Evolutionary conservation across 1,140 invertebrate genomes (phyloP).

Genomic region (Drosophila quadrilineata): DNA sequence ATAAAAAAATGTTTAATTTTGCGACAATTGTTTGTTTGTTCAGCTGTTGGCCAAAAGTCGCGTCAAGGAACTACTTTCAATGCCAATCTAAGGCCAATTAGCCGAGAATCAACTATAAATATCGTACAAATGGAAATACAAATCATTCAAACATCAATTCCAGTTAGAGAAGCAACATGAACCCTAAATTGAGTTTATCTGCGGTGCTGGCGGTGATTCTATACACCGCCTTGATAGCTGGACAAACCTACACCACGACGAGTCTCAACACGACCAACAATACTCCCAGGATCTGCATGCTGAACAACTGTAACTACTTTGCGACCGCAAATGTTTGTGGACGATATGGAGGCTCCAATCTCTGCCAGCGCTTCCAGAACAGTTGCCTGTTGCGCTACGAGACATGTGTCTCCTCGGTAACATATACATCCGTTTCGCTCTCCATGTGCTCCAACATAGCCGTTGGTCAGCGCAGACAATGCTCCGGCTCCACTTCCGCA

Average conservation of each 20-base stretch:
- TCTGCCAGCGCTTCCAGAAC: conserved; percentile 56
- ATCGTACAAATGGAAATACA: background rate
- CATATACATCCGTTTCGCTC: conserved; percentile 32
- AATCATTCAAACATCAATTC: background rate
- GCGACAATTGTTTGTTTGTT: conserved; percentile 8
- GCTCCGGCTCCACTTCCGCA: conserved; percentile 16
- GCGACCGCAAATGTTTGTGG: conserved; percentile 40
- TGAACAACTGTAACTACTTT: conserved; percentile 29
- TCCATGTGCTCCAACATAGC: conserved; percentile 39
- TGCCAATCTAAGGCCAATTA: conserved; percentile 13
- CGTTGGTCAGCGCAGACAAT: conserved; percentile 31
- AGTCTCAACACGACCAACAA: conserved; percentile 11
- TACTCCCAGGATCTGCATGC: conserved; percentile 33
- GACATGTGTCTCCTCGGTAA: conserved; percentile 12
- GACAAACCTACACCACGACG: background rate
- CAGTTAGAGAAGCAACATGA: conserved; percentile 23
- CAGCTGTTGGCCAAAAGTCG: conserved; percentile 4
- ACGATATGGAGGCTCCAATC: conserved; percentile 50
- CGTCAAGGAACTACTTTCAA: conserved; percentile 6
- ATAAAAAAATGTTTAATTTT: conserved; percentile 13
- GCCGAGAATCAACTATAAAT: conserved; percentile 20
- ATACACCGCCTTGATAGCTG: background rate
- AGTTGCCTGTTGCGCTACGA: conserved; percentile 45
- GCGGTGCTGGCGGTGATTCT: conserved; percentile 31
- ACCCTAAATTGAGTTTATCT: conserved; percentile 3